Conservation (phyloP, 2,797 vertebrate genomes). For the Streptopelia turtur region DNA sequence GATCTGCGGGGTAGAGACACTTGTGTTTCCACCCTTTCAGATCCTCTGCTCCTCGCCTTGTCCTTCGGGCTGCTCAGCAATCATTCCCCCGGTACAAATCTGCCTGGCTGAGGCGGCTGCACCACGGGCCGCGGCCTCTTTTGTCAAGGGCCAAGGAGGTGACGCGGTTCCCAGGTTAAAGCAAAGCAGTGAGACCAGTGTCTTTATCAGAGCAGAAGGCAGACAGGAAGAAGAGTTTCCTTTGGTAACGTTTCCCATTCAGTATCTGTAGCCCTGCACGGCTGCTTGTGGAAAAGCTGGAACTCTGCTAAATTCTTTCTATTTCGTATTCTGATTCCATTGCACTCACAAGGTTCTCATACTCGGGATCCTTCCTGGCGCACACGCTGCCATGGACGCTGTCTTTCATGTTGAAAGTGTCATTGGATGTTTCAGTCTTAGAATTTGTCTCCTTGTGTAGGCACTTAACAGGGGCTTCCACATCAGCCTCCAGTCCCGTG, state of each 20-base stretch:
- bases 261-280: background rate
- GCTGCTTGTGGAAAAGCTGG: background rate
- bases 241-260: background rate
- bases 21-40: background rate
- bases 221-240: background rate
- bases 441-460: background rate
- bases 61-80: background rate
- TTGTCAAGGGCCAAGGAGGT: background rate
- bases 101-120: background rate
- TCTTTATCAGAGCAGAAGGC: background rate
- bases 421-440: background rate
- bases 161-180: background rate
- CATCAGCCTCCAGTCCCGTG: background rate
- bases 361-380: background rate
- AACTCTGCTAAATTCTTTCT: background rate
- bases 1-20: background rate
- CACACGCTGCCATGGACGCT: accelerated
- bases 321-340: slow-evolving; percentile 38
- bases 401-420: background rate
- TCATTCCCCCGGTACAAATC: background rate
- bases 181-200: background rate
- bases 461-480: background rate
- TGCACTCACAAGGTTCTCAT: slow-evolving; percentile 31
- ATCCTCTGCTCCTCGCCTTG: background rate
- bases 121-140: background rate